Conservation (phyloP, 23 tunicate genomes). For the Clavelina lepadiformis region DNA sequence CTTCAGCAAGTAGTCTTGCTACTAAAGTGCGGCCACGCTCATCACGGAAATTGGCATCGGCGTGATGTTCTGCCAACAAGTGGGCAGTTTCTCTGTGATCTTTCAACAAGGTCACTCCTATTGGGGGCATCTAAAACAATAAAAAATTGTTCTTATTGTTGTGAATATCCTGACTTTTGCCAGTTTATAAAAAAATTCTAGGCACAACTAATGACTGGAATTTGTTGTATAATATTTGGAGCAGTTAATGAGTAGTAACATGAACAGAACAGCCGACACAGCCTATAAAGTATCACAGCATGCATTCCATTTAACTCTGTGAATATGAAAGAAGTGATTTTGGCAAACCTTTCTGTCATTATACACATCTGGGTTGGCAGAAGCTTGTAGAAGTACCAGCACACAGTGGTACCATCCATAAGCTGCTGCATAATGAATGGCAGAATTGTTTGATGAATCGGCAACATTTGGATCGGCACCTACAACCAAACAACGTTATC, state of each 20-base stretch:
- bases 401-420: conserved; percentile 99
- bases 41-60: conserved; percentile 82
- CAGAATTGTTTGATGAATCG: conserved; percentile 93
- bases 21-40: conserved; percentile 95
- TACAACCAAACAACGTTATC: too few relatives aligned
- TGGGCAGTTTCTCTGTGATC: conserved; percentile 88
- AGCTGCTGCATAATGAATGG: conserved; percentile 97
- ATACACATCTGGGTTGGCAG: conserved; percentile 78
- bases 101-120: conserved; percentile 93
- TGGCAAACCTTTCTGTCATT: conserved; percentile 89
- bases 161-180: too few relatives aligned
- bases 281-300: too few relatives aligned
- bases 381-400: conserved; percentile 63
- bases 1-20: conserved; percentile 79
- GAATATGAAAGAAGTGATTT: too few relatives aligned
- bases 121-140: conserved; percentile 79
- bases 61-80: conserved; percentile 67
- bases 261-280: too few relatives aligned
- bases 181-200: too few relatives aligned
- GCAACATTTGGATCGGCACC: conserved; percentile 95
- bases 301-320: too few relatives aligned
- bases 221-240: too few relatives aligned
- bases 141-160: too few relatives aligned
- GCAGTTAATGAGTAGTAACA: too few relatives aligned
- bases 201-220: too few relatives aligned